Base-by-base conservation (phyloP, 2,888 invertebrate species). In the Erebia palarica region DNA sequence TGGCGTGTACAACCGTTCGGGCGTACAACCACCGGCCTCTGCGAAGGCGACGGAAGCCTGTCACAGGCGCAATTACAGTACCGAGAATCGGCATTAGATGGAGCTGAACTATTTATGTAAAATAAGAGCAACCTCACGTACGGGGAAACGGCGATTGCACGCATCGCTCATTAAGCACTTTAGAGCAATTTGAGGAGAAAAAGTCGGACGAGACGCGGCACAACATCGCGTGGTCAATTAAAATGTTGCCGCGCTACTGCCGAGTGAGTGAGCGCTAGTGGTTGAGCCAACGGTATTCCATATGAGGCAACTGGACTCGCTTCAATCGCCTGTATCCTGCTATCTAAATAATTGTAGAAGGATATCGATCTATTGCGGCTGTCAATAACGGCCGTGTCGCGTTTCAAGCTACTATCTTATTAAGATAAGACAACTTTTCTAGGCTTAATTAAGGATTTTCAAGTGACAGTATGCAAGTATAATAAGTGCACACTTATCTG, bases 151-250 rank as follows among this genome's bases (percentile, higher is more conserved):
- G 83, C 90, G 86, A 92, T 91, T 87, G 93, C 93, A 93, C 93
- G 93, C 93, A 93, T 92, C 92, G 84, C 92, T 92, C 91, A 93
- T 93, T 93, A 93, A 92, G 93, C 90, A 93, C 92, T 93, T 92
- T 90, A 91, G 89, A 92, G 91, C 91, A 93, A 93, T 93, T 93
- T 93, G 91, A 81, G 83, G 83, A 91, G 91, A 92, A 93, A 93
- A 92, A 93, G 89, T 92, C 84, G 88, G 85, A 80, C 89, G 86
- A 88, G 88, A 83, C 85, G 85, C 84, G 83, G 84, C 85, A 81
- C 83, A 86, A 83, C 90, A 92, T 93, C 91, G 93, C 93, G 93
- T 93, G 93, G 91, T 86, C 91, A 92, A 93, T 93, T 93, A 93
- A 92, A 92, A 92, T 86, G 88, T 87, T 86, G 87, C 85, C 82